A percentile compares a stretch with the other conserved stretches of the same genome.
These are phyloP conservation scores for Hypomecis atomaria DNA, from an alignment of 2,888 invertebrate genomes.

Conservation along the genomic window DNA sequence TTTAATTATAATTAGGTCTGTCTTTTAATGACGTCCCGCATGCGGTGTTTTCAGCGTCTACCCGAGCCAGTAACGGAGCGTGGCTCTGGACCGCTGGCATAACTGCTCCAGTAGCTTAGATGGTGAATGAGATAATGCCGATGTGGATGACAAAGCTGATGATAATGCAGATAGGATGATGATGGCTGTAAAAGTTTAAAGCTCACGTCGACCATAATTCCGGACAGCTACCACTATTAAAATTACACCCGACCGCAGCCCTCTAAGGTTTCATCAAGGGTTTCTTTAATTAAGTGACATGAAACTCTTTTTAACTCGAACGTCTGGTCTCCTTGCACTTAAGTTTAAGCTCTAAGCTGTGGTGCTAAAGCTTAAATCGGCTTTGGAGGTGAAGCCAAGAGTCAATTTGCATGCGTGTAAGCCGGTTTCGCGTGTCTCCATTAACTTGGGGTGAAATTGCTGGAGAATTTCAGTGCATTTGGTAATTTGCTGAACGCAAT, in stretches of 20 bases:
- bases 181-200: no score
- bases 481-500: constrained; percentile 31
- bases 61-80: no score
- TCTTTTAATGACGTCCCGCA: no score
- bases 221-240: constrained; percentile 36
- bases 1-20: no score
- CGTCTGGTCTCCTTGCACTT: constrained; percentile 40
- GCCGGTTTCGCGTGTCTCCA: constrained; percentile 60
- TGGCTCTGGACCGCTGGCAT: no score
- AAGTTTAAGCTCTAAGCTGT: constrained; percentile 53
- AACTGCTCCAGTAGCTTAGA: no score
- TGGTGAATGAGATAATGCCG: no score
- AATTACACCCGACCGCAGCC: constrained; percentile 44
- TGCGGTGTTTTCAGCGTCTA: no score
- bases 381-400: constrained; percentile 47
- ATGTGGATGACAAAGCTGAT: no score
- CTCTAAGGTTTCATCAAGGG: constrained; percentile 72
- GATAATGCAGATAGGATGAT: no score
- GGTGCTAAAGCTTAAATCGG: constrained; percentile 49
- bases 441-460: constrained; percentile 39
- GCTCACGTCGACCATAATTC: constrained; percentile 15
- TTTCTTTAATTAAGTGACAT: constrained; percentile 77
- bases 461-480: constrained; percentile 34
- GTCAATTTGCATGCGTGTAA: constrained; percentile 63
- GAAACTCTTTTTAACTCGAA: constrained; percentile 59